Evolutionary conservation across 2,888 invertebrate species (phyloP).

Genomic region (Nebria salina): DNA sequence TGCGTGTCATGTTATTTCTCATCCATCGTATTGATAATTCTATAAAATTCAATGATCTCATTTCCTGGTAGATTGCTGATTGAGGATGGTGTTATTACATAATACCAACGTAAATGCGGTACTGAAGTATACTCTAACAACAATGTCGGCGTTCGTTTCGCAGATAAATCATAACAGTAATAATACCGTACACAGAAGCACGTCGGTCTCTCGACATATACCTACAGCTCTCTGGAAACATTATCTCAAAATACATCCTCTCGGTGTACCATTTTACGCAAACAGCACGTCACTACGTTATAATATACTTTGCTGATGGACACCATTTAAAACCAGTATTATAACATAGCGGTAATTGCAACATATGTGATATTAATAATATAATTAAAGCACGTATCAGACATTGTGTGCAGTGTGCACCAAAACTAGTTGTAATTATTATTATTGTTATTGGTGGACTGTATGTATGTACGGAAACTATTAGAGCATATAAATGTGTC

Average conservation of each 20-base stretch:
- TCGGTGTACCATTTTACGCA: not conserved
- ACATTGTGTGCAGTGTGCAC: not conserved
- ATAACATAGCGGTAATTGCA: not conserved
- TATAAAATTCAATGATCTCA: not conserved
- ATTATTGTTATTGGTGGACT: not conserved
- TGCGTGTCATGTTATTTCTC: too few relatives aligned
- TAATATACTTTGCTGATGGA: not conserved
- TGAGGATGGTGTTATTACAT: not conserved
- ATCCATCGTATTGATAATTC: too few relatives aligned
- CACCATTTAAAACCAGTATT: not conserved
- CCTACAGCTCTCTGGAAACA: not conserved
- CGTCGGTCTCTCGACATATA: not conserved
- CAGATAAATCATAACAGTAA: not conserved
- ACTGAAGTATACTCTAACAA: not conserved
- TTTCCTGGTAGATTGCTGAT: not conserved
- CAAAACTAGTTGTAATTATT: not conserved
- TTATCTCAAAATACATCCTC: not conserved
- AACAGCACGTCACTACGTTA: not conserved
- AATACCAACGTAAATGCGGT: not conserved
- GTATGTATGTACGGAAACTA: not conserved
- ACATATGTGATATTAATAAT: not conserved
- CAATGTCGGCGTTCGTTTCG: constrained; percentile 1
- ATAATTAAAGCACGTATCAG: constrained; percentile 19
- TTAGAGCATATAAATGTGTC: constrained; percentile 15
- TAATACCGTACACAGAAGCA: constrained; percentile 1